Base-by-base conservation (phyloP, 2,113 vertebrate species). In the Pyrgilauda ruficollis region DNA sequence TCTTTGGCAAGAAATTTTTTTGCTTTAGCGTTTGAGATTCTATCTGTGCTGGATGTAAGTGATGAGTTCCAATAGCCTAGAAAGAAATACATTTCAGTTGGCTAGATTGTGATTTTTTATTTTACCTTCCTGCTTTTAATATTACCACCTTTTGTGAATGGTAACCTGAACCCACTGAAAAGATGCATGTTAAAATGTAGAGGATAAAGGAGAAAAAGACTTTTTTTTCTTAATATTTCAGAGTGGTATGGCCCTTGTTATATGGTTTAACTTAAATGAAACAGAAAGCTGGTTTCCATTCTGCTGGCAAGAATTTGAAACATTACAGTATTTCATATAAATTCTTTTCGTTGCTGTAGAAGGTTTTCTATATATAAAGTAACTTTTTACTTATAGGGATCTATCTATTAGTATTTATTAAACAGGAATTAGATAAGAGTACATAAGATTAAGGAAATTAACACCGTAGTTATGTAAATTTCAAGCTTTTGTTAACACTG, bases 201-300 rank as follows among this genome's bases (percentile, higher is more conserved):
- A 26, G 5, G 7, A 4, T 1, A 11, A 15, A 5, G 2, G 11
- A n/a, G 20, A 26, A 21, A 55, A 64, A 14, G 17, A 49, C 6
- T 2, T 27, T 20, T 56, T 24, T 20, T 56, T 26, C 58, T 37
- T 58, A 46, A 13, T 41, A 30, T 50, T 62, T 70, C 22, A 53
- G 20, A 41, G 13, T 21, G 37, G 4, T 47, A 18, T 37, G 11
- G 3, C 9, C 26, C 4, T 81, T 64, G 12, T 44, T 59, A 18
- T 14, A 72, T 50, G 27, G 11, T 61, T 84, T 67, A 43, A n/a
- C 9, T 62, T 84, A 53, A 44, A 61, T 9, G 18, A 58, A 68
- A 75, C 10, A 15, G 30, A 49, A 87, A 53, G 5, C 46, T 31
- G 7, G 4, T 68, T 91, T 84, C 21, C 10, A 26, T 81, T 91